A percentile compares a stretch with the other conserved stretches of the same genome.
Evolutionary conservation across 2,113 vertebrate genomes (phyloP).

Genomic region (Erinaceus europaeus): DNA sequence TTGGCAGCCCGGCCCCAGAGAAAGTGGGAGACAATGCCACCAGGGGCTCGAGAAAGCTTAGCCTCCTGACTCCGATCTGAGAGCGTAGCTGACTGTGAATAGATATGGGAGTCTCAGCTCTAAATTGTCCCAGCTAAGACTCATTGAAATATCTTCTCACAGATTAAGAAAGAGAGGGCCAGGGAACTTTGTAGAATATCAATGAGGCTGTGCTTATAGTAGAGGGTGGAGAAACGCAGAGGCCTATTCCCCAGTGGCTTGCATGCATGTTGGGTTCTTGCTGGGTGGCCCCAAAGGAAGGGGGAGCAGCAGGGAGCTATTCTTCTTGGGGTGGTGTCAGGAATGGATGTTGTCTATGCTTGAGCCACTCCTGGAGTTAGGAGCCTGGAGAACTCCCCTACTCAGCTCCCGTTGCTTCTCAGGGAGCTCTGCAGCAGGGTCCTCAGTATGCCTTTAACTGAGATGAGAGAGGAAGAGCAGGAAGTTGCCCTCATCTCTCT

Average conservation of each 20-base stretch:
- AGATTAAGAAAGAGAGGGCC: conserved; percentile 74
- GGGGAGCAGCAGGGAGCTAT: conserved; percentile 40
- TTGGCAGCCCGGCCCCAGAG: conserved; percentile 81
- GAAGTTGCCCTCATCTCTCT: neutral
- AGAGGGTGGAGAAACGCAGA: conserved; percentile 74
- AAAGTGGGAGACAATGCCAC: conserved; percentile 80
- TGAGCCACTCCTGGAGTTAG: neutral
- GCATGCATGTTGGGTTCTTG: conserved; percentile 73
- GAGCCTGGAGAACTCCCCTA: neutral
- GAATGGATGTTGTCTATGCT: conserved; percentile 37
- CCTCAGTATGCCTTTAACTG: no score
- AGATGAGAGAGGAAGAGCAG: neutral
- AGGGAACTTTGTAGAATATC: conserved; percentile 83
- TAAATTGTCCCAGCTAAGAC: conserved; percentile 78
- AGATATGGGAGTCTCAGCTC: conserved; percentile 78
- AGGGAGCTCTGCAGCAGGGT: no score
- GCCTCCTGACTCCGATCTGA: conserved; percentile 80
- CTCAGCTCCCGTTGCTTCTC: neutral
- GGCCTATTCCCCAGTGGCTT: conserved; percentile 79
- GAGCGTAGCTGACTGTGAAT: conserved; percentile 82
- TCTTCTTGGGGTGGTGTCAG: conserved; percentile 40
- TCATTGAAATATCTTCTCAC: conserved; percentile 84
- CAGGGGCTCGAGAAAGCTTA: conserved; percentile 81
- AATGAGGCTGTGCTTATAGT: conserved; percentile 80
- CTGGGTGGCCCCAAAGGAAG: conserved; percentile 71